phyloP scores from a whole-genome alignment of 1,140 invertebrate genomes.

The Drosophila sp. region DNA sequence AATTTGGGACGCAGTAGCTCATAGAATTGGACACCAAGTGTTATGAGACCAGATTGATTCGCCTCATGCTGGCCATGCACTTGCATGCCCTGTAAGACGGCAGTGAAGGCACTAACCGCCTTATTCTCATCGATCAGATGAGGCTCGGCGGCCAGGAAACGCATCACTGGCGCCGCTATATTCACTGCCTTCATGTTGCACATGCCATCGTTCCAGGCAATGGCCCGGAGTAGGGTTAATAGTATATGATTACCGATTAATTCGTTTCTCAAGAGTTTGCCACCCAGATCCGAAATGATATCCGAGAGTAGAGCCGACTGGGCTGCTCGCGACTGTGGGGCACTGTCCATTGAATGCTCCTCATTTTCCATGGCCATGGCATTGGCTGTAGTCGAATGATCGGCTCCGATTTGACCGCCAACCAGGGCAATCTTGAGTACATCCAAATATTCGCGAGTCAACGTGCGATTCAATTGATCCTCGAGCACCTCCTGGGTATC shows the following conservation, averaged over 20 bases:
- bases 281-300: slow-evolving; percentile 89
- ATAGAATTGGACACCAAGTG: slow-evolving; percentile 87
- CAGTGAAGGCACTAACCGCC: slow-evolving; percentile 88
- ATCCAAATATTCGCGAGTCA: slow-evolving; percentile 94
- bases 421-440: slow-evolving; percentile 88
- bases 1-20: slow-evolving; percentile 91
- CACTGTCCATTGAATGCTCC: slow-evolving; percentile 86
- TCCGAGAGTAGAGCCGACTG: slow-evolving; percentile 85
- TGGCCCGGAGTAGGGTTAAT: slow-evolving; percentile 87
- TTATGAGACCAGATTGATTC: slow-evolving; percentile 84
- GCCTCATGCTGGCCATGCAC: slow-evolving; percentile 93
- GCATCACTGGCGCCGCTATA: slow-evolving; percentile 88
- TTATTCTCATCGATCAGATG: slow-evolving; percentile 86
- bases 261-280: slow-evolving; percentile 86
- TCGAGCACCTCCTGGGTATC: slow-evolving; percentile 94
- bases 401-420: slow-evolving; percentile 82
- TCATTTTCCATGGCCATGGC: slow-evolving; percentile 88
- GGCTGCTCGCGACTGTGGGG: slow-evolving; percentile 84
- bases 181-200: slow-evolving; percentile 90
- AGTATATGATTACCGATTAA: slow-evolving; percentile 87
- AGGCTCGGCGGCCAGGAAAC: slow-evolving; percentile 84
- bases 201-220: slow-evolving; percentile 93
- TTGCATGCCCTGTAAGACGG: slow-evolving; percentile 89
- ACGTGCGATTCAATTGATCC: slow-evolving; percentile 92
- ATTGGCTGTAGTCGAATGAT: slow-evolving; percentile 79